Conservation (phyloP, 2,113 vertebrate genomes). For the Notechis scutatus region DNA sequence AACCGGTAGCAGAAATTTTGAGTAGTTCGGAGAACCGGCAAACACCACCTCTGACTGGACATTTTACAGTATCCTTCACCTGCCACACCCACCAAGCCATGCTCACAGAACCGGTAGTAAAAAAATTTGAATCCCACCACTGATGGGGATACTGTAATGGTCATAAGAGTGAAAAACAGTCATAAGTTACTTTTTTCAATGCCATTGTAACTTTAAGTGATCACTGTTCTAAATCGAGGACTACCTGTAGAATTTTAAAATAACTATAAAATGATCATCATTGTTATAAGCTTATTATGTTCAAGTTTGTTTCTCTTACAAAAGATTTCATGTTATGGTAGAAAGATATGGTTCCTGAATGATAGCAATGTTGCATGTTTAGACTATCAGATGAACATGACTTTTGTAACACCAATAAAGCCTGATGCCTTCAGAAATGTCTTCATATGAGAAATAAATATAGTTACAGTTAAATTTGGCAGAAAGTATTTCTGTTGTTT, state of each 20-base stretch:
- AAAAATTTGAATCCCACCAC: too few relatives aligned
- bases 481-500: not conserved
- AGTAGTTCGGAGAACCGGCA: too few relatives aligned
- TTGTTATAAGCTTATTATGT: not conserved
- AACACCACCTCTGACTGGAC: too few relatives aligned
- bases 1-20: too few relatives aligned
- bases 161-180: not conserved
- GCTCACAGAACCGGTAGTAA: too few relatives aligned
- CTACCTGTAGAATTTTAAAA: not conserved
- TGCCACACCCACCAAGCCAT: too few relatives aligned
- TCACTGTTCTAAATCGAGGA: not conserved
- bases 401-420: not conserved
- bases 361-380: not conserved
- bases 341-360: not conserved
- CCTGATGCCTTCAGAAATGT: not conserved
- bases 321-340: not conserved
- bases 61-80: too few relatives aligned
- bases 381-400: not conserved
- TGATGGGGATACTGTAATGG: not conserved
- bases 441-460: not conserved
- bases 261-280: not conserved
- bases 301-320: not conserved
- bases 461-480: not conserved
- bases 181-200: not conserved
- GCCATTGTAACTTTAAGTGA: not conserved